phyloP scores from a whole-genome alignment of 2,888 invertebrate genomes.

The Octonoba sinensis region DNA sequence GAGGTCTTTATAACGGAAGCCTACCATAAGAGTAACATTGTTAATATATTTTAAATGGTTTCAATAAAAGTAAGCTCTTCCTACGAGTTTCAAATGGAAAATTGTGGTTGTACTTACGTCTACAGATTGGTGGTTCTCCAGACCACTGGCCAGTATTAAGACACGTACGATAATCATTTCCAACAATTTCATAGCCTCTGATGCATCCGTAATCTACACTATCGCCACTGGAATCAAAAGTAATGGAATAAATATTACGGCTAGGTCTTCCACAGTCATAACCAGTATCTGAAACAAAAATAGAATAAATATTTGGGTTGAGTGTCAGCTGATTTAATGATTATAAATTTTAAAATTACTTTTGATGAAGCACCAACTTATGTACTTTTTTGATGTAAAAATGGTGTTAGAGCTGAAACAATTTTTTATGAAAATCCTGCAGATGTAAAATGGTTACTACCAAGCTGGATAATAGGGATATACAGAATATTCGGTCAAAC shows the following conservation, averaged over 20 bases:
- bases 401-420: too few relatives aligned
- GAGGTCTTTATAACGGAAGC: too few relatives aligned
- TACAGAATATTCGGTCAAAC: too few relatives aligned
- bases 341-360: neutral
- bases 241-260: conserved; percentile 65
- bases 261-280: conserved; percentile 68
- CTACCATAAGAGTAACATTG: too few relatives aligned
- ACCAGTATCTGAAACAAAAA: conserved; percentile 45
- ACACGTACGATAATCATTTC: conserved; percentile 47
- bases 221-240: conserved; percentile 20
- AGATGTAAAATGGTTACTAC: too few relatives aligned
- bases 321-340: neutral
- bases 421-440: too few relatives aligned
- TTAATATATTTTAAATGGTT: neutral
- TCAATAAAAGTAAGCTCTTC: neutral
- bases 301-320: neutral
- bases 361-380: neutral
- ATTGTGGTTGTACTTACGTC: conserved; percentile 29
- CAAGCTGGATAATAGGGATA: too few relatives aligned
- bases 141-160: conserved; percentile 63
- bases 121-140: conserved; percentile 61
- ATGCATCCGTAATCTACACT: conserved; percentile 61
- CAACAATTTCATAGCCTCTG: conserved; percentile 62
- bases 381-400: neutral
- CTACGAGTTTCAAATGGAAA: neutral